Evolutionary conservation across 1,140 invertebrate species (phyloP), one percentile per base, ranked within the genome.

Genomic region (Vanessa atalanta): DNA sequence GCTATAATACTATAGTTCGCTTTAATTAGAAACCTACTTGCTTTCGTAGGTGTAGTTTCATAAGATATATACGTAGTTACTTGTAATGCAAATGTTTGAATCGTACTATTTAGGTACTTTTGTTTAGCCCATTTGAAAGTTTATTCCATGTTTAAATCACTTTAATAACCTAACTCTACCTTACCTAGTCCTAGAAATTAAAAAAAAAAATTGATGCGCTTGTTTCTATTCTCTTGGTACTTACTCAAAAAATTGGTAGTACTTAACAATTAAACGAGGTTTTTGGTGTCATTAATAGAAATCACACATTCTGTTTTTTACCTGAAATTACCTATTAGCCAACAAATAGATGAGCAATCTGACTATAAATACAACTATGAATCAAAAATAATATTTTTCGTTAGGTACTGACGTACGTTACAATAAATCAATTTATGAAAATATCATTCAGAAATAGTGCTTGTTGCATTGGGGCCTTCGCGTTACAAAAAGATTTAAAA

Each of bases 1-100:
- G 83, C 85, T 85, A 80, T 83, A 37, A 82, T 76, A 73, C 71
- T 65, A 69, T 78, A 53, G 66, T 84, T 82, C 77, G 85, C 85
- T 74, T 75, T 61, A 65, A 76, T 63, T 70, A 70, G 77, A 64
- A 84, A 87, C 82, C 79, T 83, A 80, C 79, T 85, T 90, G 87
- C 86, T 88, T 90, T 87, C 60, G 79, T 90, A 88, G 88, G 70
- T 67, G 77, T 87, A 87, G 81, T 75, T 74, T 79, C 72, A 78
- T 76, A 61, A 57, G 57, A 47, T 47, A 43, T 69, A 79, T 75
- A 61, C 66, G 51, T 84, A 79, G 65, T 61, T 71, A 82, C 51
- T 76, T 75, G 48, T 73, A 73, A 78, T 67, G 51, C 57, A 26
- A 61, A 50, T 20, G 57, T 61, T 61, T 50, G 55, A 47, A 26